Evolutionary conservation across 2,113 vertebrate genomes (phyloP).

Genomic region (Gadus chalcogrammus): DNA sequence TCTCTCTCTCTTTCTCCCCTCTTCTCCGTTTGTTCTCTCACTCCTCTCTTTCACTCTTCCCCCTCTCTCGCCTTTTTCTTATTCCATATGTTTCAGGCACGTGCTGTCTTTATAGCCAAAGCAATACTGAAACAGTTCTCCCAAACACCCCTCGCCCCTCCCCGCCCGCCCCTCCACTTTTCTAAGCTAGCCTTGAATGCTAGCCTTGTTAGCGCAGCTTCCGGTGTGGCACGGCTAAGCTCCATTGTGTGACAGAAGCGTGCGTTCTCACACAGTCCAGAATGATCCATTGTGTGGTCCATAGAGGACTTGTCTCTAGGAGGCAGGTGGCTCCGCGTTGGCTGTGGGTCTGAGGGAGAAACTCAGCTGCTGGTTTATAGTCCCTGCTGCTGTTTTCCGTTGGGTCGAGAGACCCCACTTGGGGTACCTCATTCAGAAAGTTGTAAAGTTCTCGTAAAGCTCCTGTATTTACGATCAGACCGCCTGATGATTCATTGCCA

Average conservation of each 20-base stretch:
- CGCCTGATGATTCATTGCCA: too few species aligned
- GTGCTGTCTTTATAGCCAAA: too few species aligned
- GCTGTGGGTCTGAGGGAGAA: constrained; percentile 9
- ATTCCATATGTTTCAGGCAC: too few species aligned
- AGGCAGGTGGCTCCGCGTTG: constrained; percentile 7
- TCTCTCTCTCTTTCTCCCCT: too few species aligned
- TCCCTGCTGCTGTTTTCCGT: not conserved
- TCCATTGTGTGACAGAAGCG: constrained; percentile 53
- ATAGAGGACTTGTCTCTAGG: constrained; percentile 27
- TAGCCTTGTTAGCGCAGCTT: constrained; percentile 35
- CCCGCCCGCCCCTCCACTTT: not conserved
- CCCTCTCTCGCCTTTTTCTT: too few species aligned
- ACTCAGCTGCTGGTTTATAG: not conserved
- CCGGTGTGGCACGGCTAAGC: constrained; percentile 49
- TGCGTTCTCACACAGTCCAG: constrained; percentile 30
- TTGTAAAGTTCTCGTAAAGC: too few species aligned
- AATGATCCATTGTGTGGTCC: constrained; percentile 37
- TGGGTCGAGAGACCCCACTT: too few species aligned
- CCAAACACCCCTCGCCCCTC: not conserved
- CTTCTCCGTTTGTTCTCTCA: too few species aligned
- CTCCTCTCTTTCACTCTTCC: too few species aligned
- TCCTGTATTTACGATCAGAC: too few species aligned
- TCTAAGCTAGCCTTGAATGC: constrained; percentile 22
- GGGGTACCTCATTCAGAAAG: too few species aligned
- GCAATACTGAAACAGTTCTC: too few species aligned